These are phyloP conservation scores for Xestia rhomboidea DNA, from an alignment of 2,888 invertebrate species.

Conservation along the genomic window DNA sequence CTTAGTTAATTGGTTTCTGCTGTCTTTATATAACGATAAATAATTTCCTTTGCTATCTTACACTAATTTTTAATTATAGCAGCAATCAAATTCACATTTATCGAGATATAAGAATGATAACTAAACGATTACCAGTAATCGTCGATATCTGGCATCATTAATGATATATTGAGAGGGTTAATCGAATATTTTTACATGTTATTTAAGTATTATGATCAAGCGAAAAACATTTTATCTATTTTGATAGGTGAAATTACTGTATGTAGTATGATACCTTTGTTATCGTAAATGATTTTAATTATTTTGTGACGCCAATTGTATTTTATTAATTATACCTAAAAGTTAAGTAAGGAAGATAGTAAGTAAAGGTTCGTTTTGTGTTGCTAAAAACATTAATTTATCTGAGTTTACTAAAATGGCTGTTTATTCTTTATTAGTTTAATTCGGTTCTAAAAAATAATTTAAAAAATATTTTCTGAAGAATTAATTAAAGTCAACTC, in stretches of 20 bases:
- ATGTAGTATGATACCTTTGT: conserved; percentile 39
- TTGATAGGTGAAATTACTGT: conserved; percentile 57
- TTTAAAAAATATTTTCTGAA: not conserved
- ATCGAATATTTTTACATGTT: conserved; percentile 69
- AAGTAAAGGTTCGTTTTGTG: conserved; percentile 1
- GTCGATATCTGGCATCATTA: conserved; percentile 65
- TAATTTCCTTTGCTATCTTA: conserved; percentile 54
- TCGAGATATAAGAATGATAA: conserved; percentile 68
- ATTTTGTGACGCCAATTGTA: conserved; percentile 48
- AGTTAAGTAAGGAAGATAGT: conserved; percentile 1
- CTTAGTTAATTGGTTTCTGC: conserved; percentile 40
- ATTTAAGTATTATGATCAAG: conserved; percentile 55
- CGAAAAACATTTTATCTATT: conserved; percentile 50
- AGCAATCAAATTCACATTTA: conserved; percentile 63
- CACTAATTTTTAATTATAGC: conserved; percentile 60
- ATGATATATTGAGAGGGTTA: conserved; percentile 68
- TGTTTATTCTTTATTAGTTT: not conserved
- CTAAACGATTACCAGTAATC: conserved; percentile 71
- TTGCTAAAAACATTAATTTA: not conserved
- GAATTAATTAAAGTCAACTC: not conserved
- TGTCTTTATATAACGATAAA: conserved; percentile 48
- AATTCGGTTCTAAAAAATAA: not conserved
- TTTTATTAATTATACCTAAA: conserved; percentile 48
- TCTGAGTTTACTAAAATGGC: not conserved
- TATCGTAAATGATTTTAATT: conserved; percentile 57